These are phyloP conservation scores for Athalia circularis DNA, from an alignment of 2,888 invertebrate genomes.

Conservation along the genomic window DNA sequence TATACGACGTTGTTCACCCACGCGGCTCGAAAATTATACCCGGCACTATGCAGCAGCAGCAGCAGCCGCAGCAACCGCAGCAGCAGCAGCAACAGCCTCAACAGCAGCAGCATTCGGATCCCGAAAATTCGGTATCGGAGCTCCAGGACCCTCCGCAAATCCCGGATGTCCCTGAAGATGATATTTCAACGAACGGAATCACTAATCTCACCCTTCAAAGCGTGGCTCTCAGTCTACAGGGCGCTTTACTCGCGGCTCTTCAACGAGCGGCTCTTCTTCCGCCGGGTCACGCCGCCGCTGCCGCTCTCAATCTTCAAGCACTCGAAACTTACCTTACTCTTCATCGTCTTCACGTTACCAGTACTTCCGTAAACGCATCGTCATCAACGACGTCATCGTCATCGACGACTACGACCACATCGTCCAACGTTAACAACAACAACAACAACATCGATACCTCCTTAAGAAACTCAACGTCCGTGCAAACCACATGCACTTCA, in stretches of 20 bases:
- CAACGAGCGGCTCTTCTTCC: slow-evolving; percentile 90
- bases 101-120: slow-evolving; percentile 56
- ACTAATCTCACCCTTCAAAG: slow-evolving; percentile 77
- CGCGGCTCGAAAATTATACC: neutral
- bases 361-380: slow-evolving; percentile 73
- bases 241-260: slow-evolving; percentile 89
- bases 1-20: neutral
- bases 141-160: slow-evolving; percentile 36
- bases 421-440: slow-evolving; percentile 66
- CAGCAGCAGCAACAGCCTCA: slow-evolving; percentile 56
- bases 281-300: slow-evolving; percentile 88
- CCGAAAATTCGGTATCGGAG: slow-evolving; percentile 46
- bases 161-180: slow-evolving; percentile 27
- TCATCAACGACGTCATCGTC: slow-evolving; percentile 75
- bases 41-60: slow-evolving; percentile 14
- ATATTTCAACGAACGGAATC: slow-evolving; percentile 48
- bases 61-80: slow-evolving; percentile 53
- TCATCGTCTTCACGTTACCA: slow-evolving; percentile 84
- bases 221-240: slow-evolving; percentile 88
- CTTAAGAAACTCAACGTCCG: slow-evolving; percentile 18
- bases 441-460: slow-evolving; percentile 27
- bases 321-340: slow-evolving; percentile 90
- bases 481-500: slow-evolving; percentile 36
- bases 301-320: slow-evolving; percentile 89
- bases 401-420: slow-evolving; percentile 76